phyloP scores from a whole-genome alignment of 2,113 vertebrate species.

The Vimba vimba region DNA sequence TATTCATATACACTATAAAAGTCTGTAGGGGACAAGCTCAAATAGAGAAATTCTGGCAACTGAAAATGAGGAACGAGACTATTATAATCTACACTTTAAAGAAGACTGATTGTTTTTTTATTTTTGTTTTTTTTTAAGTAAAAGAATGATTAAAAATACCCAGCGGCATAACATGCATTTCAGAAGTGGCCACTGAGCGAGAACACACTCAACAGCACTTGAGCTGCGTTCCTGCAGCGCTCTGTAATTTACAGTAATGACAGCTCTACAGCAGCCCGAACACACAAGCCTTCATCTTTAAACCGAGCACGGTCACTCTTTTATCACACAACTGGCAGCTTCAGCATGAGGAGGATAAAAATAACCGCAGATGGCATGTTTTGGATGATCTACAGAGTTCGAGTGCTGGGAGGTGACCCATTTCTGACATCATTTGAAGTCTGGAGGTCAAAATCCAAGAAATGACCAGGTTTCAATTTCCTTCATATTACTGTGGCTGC shows the following conservation, averaged over 20 bases:
- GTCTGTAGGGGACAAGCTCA: neutral
- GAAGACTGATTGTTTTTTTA: neutral
- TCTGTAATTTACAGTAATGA: slow-evolving; percentile 50
- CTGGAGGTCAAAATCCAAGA: slow-evolving; percentile 27
- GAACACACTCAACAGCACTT: slow-evolving; percentile 9
- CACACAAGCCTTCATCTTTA: slow-evolving; percentile 23
- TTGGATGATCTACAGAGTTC: slow-evolving; percentile 18
- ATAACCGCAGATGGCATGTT: slow-evolving; percentile 8
- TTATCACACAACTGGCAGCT: slow-evolving; percentile 25
- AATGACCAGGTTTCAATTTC: neutral
- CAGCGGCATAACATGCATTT: neutral
- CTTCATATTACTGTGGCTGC: neutral
- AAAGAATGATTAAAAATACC: neutral
- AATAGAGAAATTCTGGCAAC: neutral
- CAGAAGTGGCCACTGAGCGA: neutral
- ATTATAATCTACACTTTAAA: neutral
- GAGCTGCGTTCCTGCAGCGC: neutral
- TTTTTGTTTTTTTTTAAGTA: neutral
- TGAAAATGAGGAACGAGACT: neutral
- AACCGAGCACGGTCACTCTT: slow-evolving; percentile 23
- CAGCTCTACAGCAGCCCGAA: slow-evolving; percentile 15
- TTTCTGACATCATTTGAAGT: neutral
- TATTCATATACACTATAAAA: neutral
- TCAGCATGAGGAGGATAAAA: slow-evolving; percentile 16
- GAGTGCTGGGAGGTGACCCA: neutral